These are phyloP conservation scores for Lasioglossum malachurum DNA, from an alignment of 2,888 invertebrate genomes.

Conservation along the genomic window DNA sequence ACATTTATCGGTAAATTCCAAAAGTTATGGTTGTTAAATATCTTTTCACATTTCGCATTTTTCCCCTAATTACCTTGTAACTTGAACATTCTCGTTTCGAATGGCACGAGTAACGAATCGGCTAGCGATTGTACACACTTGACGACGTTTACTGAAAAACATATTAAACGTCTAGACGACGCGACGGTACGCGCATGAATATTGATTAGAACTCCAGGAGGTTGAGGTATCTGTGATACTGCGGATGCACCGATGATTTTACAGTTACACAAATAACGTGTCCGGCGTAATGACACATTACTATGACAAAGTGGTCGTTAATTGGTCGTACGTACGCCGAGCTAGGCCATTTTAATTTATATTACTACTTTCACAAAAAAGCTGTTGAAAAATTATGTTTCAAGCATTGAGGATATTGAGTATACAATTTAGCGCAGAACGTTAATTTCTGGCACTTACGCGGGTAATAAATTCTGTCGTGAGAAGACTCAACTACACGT, in stretches of 20 bases:
- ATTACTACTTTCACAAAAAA: not conserved
- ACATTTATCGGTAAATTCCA: too few species aligned
- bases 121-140: not conserved
- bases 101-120: not conserved
- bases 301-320: not conserved
- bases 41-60: not conserved
- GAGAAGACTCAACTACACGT: not conserved
- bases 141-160: not conserved
- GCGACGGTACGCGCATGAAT: not conserved
- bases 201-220: not conserved
- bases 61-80: not conserved
- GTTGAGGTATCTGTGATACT: not conserved
- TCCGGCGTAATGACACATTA: not conserved
- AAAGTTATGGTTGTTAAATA: not conserved
- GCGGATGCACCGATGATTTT: not conserved
- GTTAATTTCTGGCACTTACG: not conserved
- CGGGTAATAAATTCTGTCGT: not conserved
- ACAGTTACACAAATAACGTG: conserved; percentile 4
- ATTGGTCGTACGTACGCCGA: not conserved
- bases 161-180: not conserved
- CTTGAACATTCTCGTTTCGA: not conserved
- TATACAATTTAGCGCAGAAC: not conserved
- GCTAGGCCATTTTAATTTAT: not conserved
- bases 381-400: not conserved
- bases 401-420: too few species aligned